These are phyloP conservation scores for Semicossyphus pulcher DNA, from an alignment of 2,113 vertebrate species.

Conservation along the genomic window DNA sequence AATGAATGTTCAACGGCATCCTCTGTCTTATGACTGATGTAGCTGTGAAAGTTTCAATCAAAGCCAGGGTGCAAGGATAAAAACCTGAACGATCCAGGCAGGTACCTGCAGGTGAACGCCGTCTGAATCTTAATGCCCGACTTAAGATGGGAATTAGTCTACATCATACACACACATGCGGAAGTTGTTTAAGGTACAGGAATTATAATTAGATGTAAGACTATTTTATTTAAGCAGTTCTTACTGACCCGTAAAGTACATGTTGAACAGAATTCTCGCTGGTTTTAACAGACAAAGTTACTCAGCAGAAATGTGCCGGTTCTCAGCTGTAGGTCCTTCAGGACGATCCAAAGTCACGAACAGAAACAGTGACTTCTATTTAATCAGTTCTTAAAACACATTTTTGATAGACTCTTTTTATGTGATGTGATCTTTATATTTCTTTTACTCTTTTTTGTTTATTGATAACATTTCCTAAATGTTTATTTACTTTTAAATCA, in stretches of 20 bases:
- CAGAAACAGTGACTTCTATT: too few relatives aligned
- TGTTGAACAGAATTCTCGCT: background rate
- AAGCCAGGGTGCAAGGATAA: conserved; percentile 51
- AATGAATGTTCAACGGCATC: conserved; percentile 50
- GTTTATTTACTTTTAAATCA: too few relatives aligned
- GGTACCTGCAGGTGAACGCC: conserved; percentile 32
- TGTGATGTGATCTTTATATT: too few relatives aligned
- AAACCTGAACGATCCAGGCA: conserved; percentile 45
- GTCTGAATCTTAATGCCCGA: conserved; percentile 66
- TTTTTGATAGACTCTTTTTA: too few relatives aligned
- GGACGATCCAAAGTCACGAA: background rate
- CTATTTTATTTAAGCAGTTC: background rate
- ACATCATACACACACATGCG: conserved; percentile 10
- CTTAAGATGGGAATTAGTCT: conserved; percentile 44
- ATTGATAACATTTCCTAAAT: too few relatives aligned
- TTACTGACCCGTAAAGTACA: background rate
- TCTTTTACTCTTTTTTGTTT: too few relatives aligned
- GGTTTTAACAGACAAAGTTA: background rate
- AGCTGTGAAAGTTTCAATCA: conserved; percentile 71
- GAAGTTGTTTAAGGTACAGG: conserved; percentile 29
- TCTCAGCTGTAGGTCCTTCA: background rate
- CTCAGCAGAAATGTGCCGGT: too few relatives aligned
- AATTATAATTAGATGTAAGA: conserved; percentile 13
- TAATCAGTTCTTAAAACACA: too few relatives aligned
- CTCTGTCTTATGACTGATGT: conserved; percentile 65